Evolutionary conservation across 2,113 vertebrate species (phyloP).

Genomic region (Mus musculus): DNA sequence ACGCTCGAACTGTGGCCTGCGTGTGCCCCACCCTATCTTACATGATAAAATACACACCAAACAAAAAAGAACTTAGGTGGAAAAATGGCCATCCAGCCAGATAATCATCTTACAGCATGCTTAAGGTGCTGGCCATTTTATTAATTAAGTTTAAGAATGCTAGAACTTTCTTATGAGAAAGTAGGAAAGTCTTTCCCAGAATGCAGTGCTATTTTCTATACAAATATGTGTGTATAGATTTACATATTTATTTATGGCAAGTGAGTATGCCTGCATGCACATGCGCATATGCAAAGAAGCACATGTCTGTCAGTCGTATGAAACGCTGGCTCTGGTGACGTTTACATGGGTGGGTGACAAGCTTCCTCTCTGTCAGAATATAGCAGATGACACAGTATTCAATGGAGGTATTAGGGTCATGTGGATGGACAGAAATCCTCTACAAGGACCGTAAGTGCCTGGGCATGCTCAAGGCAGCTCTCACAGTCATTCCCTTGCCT

Average conservation of each 20-base stretch:
- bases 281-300: neutral
- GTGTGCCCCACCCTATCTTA: neutral
- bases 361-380: conserved; percentile 11
- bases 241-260: conserved; percentile 9
- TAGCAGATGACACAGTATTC: neutral
- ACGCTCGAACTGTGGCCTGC: neutral
- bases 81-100: conserved; percentile 25
- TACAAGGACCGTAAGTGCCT: neutral
- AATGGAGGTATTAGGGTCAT: neutral
- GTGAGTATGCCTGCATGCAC: neutral
- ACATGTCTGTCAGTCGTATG: neutral
- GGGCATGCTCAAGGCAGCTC: conserved; percentile 3
- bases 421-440: neutral
- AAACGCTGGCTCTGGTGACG: neutral
- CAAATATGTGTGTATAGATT: neutral
- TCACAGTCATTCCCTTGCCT: conserved; percentile 45
- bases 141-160: conserved; percentile 39
- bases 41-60: too few species aligned
- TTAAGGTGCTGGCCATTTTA: conserved; percentile 4
- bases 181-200: conserved; percentile 2
- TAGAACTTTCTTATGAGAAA: conserved; percentile 21
- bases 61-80: neutral
- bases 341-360: neutral
- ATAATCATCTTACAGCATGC: conserved; percentile 10
- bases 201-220: neutral